phyloP scores from a whole-genome alignment of 2,888 invertebrate genomes.

The Ormyrus labotus region DNA sequence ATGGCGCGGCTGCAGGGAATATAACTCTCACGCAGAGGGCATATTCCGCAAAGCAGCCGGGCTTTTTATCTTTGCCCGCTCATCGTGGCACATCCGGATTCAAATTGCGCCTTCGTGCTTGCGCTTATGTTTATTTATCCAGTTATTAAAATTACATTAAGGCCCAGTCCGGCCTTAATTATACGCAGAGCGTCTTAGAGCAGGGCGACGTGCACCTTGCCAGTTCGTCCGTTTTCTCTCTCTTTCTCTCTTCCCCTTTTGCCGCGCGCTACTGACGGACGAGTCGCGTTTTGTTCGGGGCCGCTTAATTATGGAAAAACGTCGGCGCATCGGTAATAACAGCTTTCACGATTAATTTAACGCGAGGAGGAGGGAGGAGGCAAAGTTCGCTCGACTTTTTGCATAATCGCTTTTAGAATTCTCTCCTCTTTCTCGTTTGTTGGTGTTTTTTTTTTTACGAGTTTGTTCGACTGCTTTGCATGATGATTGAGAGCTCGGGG shows the following conservation, averaged over 20 bases:
- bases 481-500: slow-evolving; percentile 34
- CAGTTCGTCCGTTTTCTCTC: not conserved
- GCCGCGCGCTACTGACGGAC: no score
- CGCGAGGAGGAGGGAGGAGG: slow-evolving; percentile 5
- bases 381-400: not conserved
- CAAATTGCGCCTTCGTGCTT: slow-evolving; percentile 73
- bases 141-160: slow-evolving; percentile 76
- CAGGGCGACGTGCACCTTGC: slow-evolving; percentile 8
- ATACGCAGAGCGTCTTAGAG: slow-evolving; percentile 55
- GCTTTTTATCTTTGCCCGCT: slow-evolving; percentile 73
- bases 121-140: slow-evolving; percentile 76
- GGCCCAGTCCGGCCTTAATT: slow-evolving; percentile 67
- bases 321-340: slow-evolving; percentile 43
- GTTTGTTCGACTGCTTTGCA: slow-evolving; percentile 15
- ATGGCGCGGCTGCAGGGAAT: no score
- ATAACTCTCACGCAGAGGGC: no score
- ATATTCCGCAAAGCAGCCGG: slow-evolving; percentile 50
- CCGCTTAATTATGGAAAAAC: slow-evolving; percentile 48
- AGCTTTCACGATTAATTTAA: slow-evolving; percentile 56
- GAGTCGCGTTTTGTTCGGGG: slow-evolving; percentile 44
- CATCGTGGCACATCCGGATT: slow-evolving; percentile 75
- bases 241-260: not conserved
- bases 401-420: no score
- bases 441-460: not conserved
- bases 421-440: no score